Base-by-base conservation (phyloP, 23 tunicate species). In the Halocynthia roretzi region DNA sequence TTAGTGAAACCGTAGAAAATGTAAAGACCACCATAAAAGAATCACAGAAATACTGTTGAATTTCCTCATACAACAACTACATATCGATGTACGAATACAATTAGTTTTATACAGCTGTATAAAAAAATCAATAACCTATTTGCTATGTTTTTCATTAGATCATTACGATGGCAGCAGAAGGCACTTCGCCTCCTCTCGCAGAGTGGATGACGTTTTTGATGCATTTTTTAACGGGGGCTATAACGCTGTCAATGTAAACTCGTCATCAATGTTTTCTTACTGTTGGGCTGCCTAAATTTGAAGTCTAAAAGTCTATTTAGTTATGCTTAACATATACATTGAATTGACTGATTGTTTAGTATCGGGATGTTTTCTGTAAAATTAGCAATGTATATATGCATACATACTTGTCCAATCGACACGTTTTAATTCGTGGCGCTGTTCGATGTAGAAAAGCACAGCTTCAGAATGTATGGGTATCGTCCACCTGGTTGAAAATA, bases 401-500 rank as follows among this genome's bases (percentile, higher is more conserved):
- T 31, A 31, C 44, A 31, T 31, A 31, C 44, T 4, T 31, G 44
- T 31, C 44, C 44, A 31, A 31, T 31, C 44, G 44, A 31, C 44
- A 31, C 44, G 44, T 4, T 31, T 31, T 74, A 56, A 54, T 53
- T 20, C 31, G 78, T 44, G 18, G 96, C 82, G 19, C 81, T 68
- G 61, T 72, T 52, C 17, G 96, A 83, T 40, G 96, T 89, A 10
- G 96, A 89, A 61, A 89, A 89, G 53, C 96, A 89, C 48, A 89
- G 82, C 75, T 89, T 89, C 66, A 89, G 57, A 14, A 89, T 70
- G 80, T 89, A 89, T 8, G 96, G 96, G 60, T 80, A 89, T 7
- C 96, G 82, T 8, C 88, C 96, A 80, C 76, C 96, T 89, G 82
- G 20, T 51, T 55, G 48, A 71, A 23, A 55, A 18, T 40, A 44